Percentiles rank a stretch among this genome's conserved stretches.
Conservation (phyloP, 2,797 vertebrate genomes). For the Amniataba percoides region DNA sequence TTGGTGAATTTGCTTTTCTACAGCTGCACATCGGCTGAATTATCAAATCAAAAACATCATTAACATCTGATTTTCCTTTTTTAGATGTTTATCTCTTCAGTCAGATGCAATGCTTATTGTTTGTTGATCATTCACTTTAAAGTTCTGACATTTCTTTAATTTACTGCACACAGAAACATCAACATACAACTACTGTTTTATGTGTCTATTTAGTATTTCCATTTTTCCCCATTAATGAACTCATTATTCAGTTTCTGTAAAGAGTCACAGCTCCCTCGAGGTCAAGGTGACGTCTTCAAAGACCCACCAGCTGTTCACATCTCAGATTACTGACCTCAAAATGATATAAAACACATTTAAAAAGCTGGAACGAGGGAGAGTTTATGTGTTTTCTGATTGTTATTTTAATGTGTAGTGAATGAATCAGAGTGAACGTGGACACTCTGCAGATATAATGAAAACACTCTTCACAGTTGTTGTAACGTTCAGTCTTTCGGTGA, state of each 20-base stretch:
- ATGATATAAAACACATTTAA: neutral
- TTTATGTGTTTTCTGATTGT: too few species aligned
- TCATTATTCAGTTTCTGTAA: fast-evolving
- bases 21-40: neutral
- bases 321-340: neutral
- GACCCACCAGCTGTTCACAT: neutral
- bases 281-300: neutral
- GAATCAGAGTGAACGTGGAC: neutral
- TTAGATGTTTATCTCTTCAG: neutral
- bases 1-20: too few species aligned
- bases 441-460: neutral
- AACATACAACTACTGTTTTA: neutral
- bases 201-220: neutral
- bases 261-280: neutral
- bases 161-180: neutral
- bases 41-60: neutral
- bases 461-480: neutral
- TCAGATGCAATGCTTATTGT: neutral
- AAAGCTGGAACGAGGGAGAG: too few species aligned
- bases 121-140: neutral
- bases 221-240: neutral
- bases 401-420: too few species aligned
- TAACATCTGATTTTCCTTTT: neutral
- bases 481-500: neutral
- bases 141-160: neutral